These are phyloP conservation scores for Gallinago undulata DNA, from an alignment of 2,113 vertebrate genomes.

Conservation along the genomic window DNA sequence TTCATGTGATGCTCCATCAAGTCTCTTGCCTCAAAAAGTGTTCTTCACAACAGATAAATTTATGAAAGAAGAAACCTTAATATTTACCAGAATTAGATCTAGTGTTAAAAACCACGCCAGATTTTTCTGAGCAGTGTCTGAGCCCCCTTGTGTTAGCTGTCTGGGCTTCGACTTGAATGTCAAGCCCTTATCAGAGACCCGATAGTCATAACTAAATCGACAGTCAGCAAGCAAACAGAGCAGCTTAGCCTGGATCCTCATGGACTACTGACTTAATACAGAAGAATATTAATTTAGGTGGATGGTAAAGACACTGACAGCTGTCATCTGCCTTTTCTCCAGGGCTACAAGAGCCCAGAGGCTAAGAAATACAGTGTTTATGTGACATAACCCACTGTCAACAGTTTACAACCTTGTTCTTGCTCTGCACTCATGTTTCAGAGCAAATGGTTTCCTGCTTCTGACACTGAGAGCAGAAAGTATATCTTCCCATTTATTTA, in stretches of 20 bases:
- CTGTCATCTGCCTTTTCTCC: not conserved
- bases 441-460: not conserved
- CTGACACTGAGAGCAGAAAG: not conserved
- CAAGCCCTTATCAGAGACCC: not conserved
- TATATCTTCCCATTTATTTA: not conserved
- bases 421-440: not conserved
- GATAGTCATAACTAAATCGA: not conserved
- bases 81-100: not conserved
- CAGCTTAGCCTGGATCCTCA: not conserved
- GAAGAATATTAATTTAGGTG: not conserved
- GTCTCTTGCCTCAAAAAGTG: not conserved
- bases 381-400: not conserved
- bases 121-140: not conserved
- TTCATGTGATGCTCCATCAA: not conserved
- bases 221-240: not conserved
- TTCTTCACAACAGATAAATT: not conserved
- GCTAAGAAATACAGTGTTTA: not conserved
- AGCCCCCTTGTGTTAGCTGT: not conserved
- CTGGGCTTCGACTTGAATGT: accelerated
- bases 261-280: not conserved
- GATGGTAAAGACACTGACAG: not conserved
- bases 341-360: not conserved
- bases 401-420: not conserved
- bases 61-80: not conserved
- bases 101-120: not conserved